Percentiles rank a stretch among this genome's conserved stretches.
Conservation (phyloP, 2,888 invertebrate genomes). For the Homarus gammarus region DNA sequence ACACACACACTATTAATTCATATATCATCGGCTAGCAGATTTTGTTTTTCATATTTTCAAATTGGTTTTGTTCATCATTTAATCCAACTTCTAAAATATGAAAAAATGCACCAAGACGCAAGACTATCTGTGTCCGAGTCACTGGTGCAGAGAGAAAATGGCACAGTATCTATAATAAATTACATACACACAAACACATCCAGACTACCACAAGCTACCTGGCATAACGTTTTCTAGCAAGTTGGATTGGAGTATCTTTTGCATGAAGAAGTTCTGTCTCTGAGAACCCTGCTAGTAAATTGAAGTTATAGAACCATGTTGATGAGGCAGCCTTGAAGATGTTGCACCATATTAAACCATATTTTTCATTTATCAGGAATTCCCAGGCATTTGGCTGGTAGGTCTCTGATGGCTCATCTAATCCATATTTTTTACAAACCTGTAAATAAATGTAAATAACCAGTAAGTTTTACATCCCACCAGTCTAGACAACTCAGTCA, state of each 20-base stretch:
- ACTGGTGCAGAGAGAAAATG: no score
- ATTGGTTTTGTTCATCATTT: no score
- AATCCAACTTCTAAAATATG: no score
- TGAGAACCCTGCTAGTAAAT: constrained; percentile 70
- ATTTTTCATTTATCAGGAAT: constrained; percentile 69
- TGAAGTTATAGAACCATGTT: constrained; percentile 76
- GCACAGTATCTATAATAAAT: no score
- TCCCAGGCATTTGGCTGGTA: constrained; percentile 74
- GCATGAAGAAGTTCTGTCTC: constrained; percentile 63
- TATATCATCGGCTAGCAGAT: no score
- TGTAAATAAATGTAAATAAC: constrained; percentile 11
- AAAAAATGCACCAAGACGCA: no score
- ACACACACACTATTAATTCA: no score
- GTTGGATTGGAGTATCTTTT: constrained; percentile 69
- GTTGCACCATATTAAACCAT: constrained; percentile 70
- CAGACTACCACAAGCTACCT: constrained; percentile 38
- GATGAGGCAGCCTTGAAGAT: constrained; percentile 75
- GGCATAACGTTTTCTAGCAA: constrained; percentile 69
- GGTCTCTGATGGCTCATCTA: constrained; percentile 46
- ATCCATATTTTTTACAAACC: constrained; percentile 62
- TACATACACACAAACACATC: neutral
- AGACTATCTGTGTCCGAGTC: no score
- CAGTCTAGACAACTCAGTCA: neutral
- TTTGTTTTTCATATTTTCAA: no score
- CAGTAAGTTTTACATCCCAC: constrained; percentile 20